Base-by-base conservation (phyloP, 2,888 invertebrate species). In the Campaea margaritaria region DNA sequence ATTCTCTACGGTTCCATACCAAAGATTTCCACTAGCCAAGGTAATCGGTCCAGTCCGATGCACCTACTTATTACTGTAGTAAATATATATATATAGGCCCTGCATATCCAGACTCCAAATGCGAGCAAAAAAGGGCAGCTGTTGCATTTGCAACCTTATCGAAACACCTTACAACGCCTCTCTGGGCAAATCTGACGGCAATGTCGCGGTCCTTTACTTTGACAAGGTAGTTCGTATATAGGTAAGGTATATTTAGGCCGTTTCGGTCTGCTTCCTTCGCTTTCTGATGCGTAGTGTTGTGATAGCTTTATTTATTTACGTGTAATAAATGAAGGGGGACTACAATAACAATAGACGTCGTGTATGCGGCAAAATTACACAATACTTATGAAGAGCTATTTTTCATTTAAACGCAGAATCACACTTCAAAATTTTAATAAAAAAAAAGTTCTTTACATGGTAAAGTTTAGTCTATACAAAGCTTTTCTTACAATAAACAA, bases 31-130 rank as follows among this genome's bases (percentile, higher is more conserved):
- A n/a, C n/a, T n/a, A n/a, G n/a, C n/a, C n/a, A n/a, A n/a, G n/a
- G n/a, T n/a, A n/a, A 5, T 21, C 21, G 21, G 21, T 5, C 21
- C 21, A 21, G 21, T 21, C 3, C 5, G 21, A 21, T 21, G 5
- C 21, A 21, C 21, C 21, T 21, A 21, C 21, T 5, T 21, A 21
- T 21, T 45, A 53, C 46, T 21, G 16, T 50, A 50, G 50, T 58
- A 62, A 46, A 46, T 47, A 44, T 59, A 49, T 52, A 69, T 79
- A n/a, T n/a, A n/a, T n/a, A n/a, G 77, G 81, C 81, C 85, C 81
- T 83, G 85, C 85, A 84, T 86, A 86, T 85, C 86, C 86, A 89
- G 86, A 82, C 86, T 74, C 75, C 75, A 85, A 87, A 86, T 69
- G 75, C 76, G 79, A 83, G 82, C 84, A 90, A 90, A 89, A 86